These are phyloP conservation scores for Lithophane semibrunnea DNA, from an alignment of 2,888 invertebrate genomes.

Conservation along the genomic window DNA sequence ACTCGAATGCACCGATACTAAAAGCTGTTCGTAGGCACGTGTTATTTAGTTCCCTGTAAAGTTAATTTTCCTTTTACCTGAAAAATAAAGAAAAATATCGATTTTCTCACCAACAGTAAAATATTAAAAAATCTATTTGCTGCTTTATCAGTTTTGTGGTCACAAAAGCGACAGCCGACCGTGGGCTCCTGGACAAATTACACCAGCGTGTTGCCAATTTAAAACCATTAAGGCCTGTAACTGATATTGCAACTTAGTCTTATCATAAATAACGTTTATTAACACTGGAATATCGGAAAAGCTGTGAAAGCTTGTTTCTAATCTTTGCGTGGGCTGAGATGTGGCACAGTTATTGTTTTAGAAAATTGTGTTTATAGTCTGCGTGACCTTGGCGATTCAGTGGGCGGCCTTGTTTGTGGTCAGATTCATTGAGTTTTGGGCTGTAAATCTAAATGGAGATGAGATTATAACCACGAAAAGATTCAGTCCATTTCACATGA, in stretches of 20 bases:
- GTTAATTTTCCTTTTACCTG: neutral
- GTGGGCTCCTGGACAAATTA: neutral
- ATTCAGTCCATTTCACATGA: neutral
- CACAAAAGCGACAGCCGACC: neutral
- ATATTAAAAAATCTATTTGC: neutral
- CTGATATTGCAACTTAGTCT: conserved; percentile 18
- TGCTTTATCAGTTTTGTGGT: neutral
- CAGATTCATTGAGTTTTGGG: neutral
- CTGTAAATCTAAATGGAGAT: conserved; percentile 20
- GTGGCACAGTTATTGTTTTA: conserved; percentile 50
- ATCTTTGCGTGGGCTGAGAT: conserved; percentile 25
- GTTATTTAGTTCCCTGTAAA: neutral
- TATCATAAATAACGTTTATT: conserved; percentile 31
- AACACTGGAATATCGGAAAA: conserved; percentile 19
- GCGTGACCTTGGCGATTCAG: conserved; percentile 18
- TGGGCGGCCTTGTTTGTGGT: conserved; percentile 33
- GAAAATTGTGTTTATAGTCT: conserved; percentile 41
- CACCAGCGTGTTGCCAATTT: conserved; percentile 9
- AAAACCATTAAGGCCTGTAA: conserved; percentile 22
- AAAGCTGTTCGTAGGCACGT: neutral
- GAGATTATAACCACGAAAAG: neutral
- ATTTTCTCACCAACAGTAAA: neutral
- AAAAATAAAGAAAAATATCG: neutral
- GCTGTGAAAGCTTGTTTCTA: conserved; percentile 17
- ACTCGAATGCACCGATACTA: neutral